phyloP scores from a whole-genome alignment of 2,113 vertebrate species.

The Phycodurus eques region DNA sequence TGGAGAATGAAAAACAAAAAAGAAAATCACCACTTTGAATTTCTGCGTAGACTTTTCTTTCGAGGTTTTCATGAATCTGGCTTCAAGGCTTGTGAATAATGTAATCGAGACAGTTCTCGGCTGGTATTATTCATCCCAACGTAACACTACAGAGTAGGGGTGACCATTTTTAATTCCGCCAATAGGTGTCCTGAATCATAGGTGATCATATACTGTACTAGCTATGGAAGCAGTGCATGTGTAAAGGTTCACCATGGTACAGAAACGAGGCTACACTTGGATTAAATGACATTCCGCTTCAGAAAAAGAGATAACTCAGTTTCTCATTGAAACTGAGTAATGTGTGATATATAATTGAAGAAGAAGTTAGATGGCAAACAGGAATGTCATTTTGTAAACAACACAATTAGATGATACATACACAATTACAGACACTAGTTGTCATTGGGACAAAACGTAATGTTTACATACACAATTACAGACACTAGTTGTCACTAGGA shows the following conservation, averaged over 20 bases:
- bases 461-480: too few relatives aligned
- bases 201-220: neutral
- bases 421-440: too few relatives aligned
- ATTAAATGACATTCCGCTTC: neutral
- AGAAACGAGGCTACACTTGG: neutral
- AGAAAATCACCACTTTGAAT: conserved; percentile 44
- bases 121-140: conserved; percentile 22
- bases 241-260: neutral
- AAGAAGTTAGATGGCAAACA: too few relatives aligned
- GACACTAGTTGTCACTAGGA: too few relatives aligned
- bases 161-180: conserved; percentile 5
- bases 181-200: neutral
- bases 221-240: neutral
- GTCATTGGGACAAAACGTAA: too few relatives aligned
- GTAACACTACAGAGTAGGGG: conserved; percentile 12
- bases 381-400: too few relatives aligned
- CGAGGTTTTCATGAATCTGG: conserved; percentile 35
- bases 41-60: conserved; percentile 35
- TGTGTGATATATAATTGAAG: too few relatives aligned
- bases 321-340: too few relatives aligned
- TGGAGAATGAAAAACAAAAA: conserved; percentile 3
- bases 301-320: neutral
- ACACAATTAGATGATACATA: too few relatives aligned
- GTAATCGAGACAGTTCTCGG: conserved; percentile 49
- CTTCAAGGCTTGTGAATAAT: conserved; percentile 58